Percentiles rank a stretch among this genome's conserved stretches.
phyloP scores from a whole-genome alignment of 2,888 invertebrate genomes.

The Synanthedon formicaeformis region DNA sequence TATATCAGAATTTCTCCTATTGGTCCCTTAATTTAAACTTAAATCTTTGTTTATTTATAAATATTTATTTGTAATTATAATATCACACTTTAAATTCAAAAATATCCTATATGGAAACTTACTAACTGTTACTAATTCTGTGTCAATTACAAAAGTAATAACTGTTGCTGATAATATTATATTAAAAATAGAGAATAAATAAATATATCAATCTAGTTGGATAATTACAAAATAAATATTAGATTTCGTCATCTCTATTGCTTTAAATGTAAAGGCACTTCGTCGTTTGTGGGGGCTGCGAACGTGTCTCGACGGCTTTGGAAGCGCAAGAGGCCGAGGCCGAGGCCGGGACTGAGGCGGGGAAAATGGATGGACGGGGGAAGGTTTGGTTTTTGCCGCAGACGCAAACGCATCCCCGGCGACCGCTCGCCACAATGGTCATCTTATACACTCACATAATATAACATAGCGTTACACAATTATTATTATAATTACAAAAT shows the following conservation, averaged over 20 bases:
- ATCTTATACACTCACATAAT: no score
- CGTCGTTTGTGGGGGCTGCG: conserved; percentile 19
- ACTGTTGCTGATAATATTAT: conserved; percentile 65
- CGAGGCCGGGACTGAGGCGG: conserved; percentile 16
- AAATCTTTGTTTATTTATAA: conserved; percentile 64
- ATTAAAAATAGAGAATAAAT: conserved; percentile 65
- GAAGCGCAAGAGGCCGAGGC: conserved; percentile 39
- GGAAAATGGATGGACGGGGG: not conserved
- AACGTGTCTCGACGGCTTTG: conserved; percentile 13
- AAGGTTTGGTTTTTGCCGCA: not conserved
- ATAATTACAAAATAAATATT: conserved; percentile 67
- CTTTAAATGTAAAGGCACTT: conserved; percentile 63
- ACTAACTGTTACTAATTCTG: conserved; percentile 50
- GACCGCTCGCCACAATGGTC: not conserved
- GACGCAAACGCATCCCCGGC: not conserved
- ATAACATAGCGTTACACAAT: no score
- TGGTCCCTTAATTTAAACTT: conserved; percentile 70
- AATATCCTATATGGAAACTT: conserved; percentile 62
- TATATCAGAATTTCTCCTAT: conserved; percentile 66
- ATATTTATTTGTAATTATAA: conserved; percentile 51
- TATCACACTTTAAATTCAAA: conserved; percentile 71
- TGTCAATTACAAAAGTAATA: conserved; percentile 67
- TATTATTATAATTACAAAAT: no score
- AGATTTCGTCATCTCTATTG: conserved; percentile 52
- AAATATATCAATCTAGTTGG: conserved; percentile 64